Percentiles rank a stretch among this genome's conserved stretches.
Evolutionary conservation across 53 echinoderm and acorn worm genomes (phyloP).

Genomic region (Holothuria scabra): DNA sequence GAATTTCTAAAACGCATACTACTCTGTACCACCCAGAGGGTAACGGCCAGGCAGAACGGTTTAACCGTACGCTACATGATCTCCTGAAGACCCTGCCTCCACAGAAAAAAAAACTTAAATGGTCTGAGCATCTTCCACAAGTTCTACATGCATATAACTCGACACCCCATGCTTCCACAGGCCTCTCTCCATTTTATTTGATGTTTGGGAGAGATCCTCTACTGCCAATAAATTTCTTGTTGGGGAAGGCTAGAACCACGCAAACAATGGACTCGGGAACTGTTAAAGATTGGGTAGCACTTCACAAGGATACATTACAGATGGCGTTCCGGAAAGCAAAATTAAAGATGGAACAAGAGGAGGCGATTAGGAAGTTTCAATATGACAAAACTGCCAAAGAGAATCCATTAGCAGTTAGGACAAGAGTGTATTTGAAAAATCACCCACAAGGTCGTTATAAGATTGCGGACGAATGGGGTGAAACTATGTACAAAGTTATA

Average conservation of each 20-base stretch:
- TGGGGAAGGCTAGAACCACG: background rate
- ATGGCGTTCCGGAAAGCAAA: slow-evolving; percentile 50
- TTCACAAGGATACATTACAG: background rate
- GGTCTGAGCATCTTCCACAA: slow-evolving; percentile 61
- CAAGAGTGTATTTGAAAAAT: slow-evolving; percentile 16
- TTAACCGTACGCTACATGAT: slow-evolving; percentile 62
- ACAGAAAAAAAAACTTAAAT: slow-evolving; percentile 41
- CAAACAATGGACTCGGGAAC: background rate
- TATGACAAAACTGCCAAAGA: slow-evolving; percentile 39
- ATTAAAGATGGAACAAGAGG: slow-evolving; percentile 27
- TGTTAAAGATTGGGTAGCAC: slow-evolving; percentile 30
- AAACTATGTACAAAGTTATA: slow-evolving; percentile 3
- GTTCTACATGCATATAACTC: slow-evolving; percentile 58
- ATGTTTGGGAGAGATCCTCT: slow-evolving; percentile 62
- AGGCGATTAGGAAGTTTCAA: background rate
- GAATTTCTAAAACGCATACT: slow-evolving; percentile 54
- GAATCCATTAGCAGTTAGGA: background rate
- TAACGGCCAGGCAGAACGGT: slow-evolving; percentile 66
- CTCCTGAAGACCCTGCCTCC: slow-evolving; percentile 48
- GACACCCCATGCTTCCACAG: slow-evolving; percentile 53
- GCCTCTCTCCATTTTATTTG: slow-evolving; percentile 56
- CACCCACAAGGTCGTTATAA: slow-evolving; percentile 16
- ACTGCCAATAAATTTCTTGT: slow-evolving; percentile 57
- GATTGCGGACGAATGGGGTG: slow-evolving; percentile 30
- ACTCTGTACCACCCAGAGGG: too few species aligned